These are phyloP conservation scores for Brotula barbata DNA, from an alignment of 2,797 vertebrate species.

Conservation along the genomic window DNA sequence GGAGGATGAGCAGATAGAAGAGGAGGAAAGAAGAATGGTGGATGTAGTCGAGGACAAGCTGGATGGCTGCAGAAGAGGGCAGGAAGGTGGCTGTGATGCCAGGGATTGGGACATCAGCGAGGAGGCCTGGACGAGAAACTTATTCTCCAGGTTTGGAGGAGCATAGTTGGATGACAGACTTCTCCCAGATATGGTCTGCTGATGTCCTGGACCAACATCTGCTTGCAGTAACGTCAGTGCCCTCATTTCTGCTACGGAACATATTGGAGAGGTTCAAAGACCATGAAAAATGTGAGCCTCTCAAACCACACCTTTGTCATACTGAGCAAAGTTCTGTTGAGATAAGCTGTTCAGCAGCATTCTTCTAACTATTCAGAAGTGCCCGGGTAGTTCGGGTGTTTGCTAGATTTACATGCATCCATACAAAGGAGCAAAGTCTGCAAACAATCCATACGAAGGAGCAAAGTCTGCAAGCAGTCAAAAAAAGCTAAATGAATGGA, in stretches of 20 bases:
- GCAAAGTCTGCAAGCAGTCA: too few species aligned
- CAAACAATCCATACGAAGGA: neutral
- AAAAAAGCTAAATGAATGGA: too few species aligned
- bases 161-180: slow-evolving; percentile 50
- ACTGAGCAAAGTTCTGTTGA: neutral
- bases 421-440: slow-evolving; percentile 54
- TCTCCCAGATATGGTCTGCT: slow-evolving; percentile 29
- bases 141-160: slow-evolving; percentile 73
- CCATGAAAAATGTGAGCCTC: neutral
- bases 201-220: slow-evolving; percentile 26
- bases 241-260: slow-evolving; percentile 64
- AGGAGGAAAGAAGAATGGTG: slow-evolving; percentile 50
- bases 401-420: neutral
- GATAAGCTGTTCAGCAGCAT: slow-evolving; percentile 36
- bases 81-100: slow-evolving; percentile 31
- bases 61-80: slow-evolving; percentile 69
- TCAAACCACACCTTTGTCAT: neutral
- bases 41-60: slow-evolving; percentile 69
- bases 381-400: slow-evolving; percentile 27
- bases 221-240: slow-evolving; percentile 44
- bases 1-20: slow-evolving; percentile 17
- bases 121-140: slow-evolving; percentile 61
- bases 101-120: slow-evolving; percentile 13
- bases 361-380: slow-evolving; percentile 33
- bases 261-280: slow-evolving; percentile 29